phyloP scores from a whole-genome alignment of 1,140 invertebrate species.

The Drosophila seguyi region DNA sequence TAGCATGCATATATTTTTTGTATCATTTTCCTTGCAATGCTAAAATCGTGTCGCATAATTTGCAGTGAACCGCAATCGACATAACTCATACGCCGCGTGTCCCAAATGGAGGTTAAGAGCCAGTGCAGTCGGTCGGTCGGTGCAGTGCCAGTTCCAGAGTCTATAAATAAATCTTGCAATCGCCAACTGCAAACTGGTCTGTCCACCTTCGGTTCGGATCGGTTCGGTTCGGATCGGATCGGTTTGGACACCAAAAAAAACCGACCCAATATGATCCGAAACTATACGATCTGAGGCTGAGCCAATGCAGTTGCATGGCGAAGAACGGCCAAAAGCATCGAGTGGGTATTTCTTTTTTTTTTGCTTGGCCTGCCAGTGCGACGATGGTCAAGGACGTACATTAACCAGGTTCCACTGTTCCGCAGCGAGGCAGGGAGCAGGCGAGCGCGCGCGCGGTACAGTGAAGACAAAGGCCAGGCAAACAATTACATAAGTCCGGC shows the following conservation, averaged over 20 bases:
- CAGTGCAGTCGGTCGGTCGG: conserved; percentile 48
- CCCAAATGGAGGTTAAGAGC: conserved; percentile 80
- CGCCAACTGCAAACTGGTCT: conserved; percentile 52
- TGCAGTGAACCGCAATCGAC: conserved; percentile 59
- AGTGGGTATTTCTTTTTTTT: conserved; percentile 1
- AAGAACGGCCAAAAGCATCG: conserved; percentile 35
- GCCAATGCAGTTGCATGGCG: conserved; percentile 41
- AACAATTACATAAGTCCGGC: conserved; percentile 32
- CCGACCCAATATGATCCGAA: conserved; percentile 16
- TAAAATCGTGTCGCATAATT: conserved; percentile 55
- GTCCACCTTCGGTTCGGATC: conserved; percentile 25
- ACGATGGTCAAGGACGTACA: conserved; percentile 76
- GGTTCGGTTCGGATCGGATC: conserved; percentile 4
- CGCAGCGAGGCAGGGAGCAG: conserved; percentile 5
- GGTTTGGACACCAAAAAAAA: conserved; percentile 4
- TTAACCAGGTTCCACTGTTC: conserved; percentile 57
- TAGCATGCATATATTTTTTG: neutral
- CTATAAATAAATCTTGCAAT: conserved; percentile 79
- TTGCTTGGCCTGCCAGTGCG: conserved; percentile 28
- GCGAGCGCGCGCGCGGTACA: too few relatives aligned
- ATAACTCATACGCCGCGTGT: conserved; percentile 80
- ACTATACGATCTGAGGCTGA: neutral
- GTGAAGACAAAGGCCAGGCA: conserved; percentile 34
- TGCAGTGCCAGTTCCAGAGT: conserved; percentile 52
- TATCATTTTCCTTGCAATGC: conserved; percentile 1